These are phyloP conservation scores for Crocallis elinguaria DNA, from an alignment of 2,888 invertebrate species.

Conservation along the genomic window DNA sequence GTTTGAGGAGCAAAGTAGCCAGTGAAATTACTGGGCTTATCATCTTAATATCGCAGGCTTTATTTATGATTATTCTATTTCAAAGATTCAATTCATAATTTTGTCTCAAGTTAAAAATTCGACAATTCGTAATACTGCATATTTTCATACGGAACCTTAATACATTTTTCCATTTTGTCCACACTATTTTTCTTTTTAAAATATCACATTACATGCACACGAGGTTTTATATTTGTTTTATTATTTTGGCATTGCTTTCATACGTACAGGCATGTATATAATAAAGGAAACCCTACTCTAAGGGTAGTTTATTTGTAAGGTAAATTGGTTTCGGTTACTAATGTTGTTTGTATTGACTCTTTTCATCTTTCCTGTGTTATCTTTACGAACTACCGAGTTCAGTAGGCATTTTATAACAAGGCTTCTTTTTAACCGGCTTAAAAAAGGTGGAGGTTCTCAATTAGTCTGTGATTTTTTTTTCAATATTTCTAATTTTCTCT, in stretches of 20 bases:
- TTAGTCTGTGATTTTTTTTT: too few relatives aligned
- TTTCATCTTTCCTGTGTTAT: too few relatives aligned
- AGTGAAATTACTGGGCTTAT: too few relatives aligned
- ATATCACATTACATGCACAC: constrained; percentile 73
- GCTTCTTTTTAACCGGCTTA: too few relatives aligned
- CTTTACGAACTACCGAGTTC: too few relatives aligned
- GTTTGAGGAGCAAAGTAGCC: too few relatives aligned
- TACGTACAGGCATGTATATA: constrained; percentile 36
- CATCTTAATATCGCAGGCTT: too few relatives aligned
- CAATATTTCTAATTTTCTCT: too few relatives aligned
- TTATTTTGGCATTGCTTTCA: constrained; percentile 66
- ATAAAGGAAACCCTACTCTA: constrained; percentile 66
- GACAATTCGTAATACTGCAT: background rate
- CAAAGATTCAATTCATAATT: too few relatives aligned
- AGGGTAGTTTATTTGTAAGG: constrained; percentile 35
- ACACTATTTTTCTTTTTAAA: constrained; percentile 55
- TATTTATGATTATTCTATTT: too few relatives aligned
- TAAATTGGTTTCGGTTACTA: constrained; percentile 27
- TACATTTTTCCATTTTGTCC: background rate
- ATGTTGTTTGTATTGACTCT: constrained; percentile 11
- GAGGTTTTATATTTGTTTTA: constrained; percentile 63
- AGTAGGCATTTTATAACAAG: too few relatives aligned
- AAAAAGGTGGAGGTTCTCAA: too few relatives aligned
- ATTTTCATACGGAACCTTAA: constrained; percentile 10
- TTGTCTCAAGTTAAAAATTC: background rate